A percentile compares a stretch with the other conserved stretches of the same genome.
Conservation (phyloP, 2,113 vertebrate species). For the Propithecus coquereli region DNA sequence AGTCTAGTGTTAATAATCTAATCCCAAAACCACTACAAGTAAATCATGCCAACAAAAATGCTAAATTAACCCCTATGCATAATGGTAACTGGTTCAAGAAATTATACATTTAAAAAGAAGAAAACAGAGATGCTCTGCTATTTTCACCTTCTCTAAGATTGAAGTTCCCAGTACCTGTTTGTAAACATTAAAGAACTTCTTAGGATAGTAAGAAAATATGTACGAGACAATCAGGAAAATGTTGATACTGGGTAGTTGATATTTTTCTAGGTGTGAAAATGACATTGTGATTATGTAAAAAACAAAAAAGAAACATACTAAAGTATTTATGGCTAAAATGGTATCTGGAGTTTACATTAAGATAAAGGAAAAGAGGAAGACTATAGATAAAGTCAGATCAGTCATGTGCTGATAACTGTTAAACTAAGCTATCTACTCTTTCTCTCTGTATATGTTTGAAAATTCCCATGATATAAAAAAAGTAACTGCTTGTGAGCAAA, state of each 20-base stretch:
- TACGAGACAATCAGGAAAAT: background rate
- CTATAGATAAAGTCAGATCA: background rate
- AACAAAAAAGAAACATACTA: background rate
- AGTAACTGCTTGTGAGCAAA: background rate
- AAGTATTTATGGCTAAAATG: background rate
- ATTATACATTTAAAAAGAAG: background rate
- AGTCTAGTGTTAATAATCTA: background rate
- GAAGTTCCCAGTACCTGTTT: background rate
- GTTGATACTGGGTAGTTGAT: background rate
- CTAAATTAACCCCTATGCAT: background rate
- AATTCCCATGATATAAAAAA: background rate
- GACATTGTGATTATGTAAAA: background rate
- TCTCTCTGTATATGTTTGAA: background rate
- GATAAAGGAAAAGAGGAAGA: background rate
- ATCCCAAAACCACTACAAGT: background rate
- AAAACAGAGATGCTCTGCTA: background rate
- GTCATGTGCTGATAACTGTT: background rate
- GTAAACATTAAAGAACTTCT: background rate
- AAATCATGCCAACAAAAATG: constrained; percentile 18
- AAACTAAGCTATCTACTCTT: background rate
- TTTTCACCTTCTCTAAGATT: background rate
- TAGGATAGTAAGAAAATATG: background rate
- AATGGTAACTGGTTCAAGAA: background rate
- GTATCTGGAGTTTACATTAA: background rate
- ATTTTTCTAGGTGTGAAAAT: background rate